Evolutionary conservation across 2,888 invertebrate genomes (phyloP).

Genomic region (Lycocerus yunnanus): DNA sequence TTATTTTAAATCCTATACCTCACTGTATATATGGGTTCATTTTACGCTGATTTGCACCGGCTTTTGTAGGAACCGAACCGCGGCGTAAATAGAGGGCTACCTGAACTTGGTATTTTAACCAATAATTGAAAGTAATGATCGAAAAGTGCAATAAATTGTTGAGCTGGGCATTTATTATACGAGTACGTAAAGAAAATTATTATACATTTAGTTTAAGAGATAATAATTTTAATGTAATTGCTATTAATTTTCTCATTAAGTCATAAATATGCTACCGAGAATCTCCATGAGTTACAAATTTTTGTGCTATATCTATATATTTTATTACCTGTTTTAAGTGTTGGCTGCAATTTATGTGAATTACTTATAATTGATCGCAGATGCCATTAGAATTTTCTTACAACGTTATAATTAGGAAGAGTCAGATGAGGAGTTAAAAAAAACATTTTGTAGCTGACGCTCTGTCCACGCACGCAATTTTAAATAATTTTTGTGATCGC

Average conservation of each 20-base stretch:
- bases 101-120: too few species aligned
- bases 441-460: background rate
- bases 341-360: background rate
- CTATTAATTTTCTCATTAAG: background rate
- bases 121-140: background rate
- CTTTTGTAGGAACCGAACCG: too few species aligned
- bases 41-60: too few species aligned
- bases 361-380: background rate
- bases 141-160: background rate
- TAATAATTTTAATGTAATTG: background rate
- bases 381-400: background rate
- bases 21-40: too few species aligned
- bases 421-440: too few species aligned
- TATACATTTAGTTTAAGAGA: background rate
- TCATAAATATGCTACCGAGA: background rate
- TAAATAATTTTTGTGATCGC: background rate
- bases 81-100: too few species aligned
- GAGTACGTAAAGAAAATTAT: background rate
- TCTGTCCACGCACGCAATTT: background rate
- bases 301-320: background rate
- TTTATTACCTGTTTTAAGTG: background rate
- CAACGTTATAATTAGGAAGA: background rate
- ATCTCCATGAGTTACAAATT: background rate
- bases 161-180: too few species aligned
- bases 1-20: too few species aligned